Base-by-base conservation (phyloP, 2,888 invertebrate genomes). In the Pseudolycoriella hygida region DNA sequence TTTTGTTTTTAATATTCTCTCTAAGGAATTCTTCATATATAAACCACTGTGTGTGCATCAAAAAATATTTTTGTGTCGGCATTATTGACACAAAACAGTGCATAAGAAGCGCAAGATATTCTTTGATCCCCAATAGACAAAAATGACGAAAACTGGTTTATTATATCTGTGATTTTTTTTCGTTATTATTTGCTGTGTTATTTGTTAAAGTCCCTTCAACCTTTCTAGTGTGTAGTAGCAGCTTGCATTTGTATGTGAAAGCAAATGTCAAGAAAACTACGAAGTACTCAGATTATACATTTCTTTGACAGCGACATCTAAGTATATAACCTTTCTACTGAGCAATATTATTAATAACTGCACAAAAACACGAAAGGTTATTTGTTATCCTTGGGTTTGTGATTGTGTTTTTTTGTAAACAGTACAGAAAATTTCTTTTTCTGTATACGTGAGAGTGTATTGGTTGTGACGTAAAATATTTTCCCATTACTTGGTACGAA, bases 31-130 rank as follows among this genome's bases (percentile, higher is more conserved):
- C 15, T 12, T 12, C 12, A 34, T 34, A 12, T 6, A 30, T 12
- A 14, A 34, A 5, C 34, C 25, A 25, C 25, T 25, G 25, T 25
- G 5, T 25, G 4, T 4, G 5, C 25, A 25, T 25, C 25, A 25
- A 34, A 34, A 34, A 34, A 34, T 34, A 34, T 34, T 34, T 34
- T 34, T 34, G 34, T 34, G 34, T 34, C 34, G 34, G 34, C 34
- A 34, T 34, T 34, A 25, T 34, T 34, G 34, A 34, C 34, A 34
- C 34, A 34, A 34, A 34, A 34, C 34, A 12, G 34, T 34, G 15
- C 34, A 12, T 12, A 34, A 34, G 34, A 34, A 34, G 34, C 34
- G 34, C 34, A 34, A 34, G 4, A 34, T 34, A 4, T 14, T 34
- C 25, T 34, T 34, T 34, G 34, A 34, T 34, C 34, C 34, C 12